Evolutionary conservation across 2,888 invertebrate species (phyloP).

Genomic region (Rosalia funebris): DNA sequence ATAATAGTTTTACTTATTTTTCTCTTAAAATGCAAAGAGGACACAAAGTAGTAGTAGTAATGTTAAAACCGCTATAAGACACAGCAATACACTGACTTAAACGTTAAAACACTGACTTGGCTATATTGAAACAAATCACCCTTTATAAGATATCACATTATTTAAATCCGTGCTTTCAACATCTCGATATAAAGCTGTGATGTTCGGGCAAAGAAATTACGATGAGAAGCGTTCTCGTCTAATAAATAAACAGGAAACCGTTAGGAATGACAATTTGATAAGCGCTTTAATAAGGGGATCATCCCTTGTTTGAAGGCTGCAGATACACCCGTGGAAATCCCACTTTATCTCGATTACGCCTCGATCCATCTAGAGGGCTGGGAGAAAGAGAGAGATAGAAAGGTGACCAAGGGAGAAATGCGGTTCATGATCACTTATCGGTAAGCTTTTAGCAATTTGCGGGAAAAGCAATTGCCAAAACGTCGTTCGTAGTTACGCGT

Average conservation of each 20-base stretch:
- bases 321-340: slow-evolving; percentile 21
- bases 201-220: neutral
- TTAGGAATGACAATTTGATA: slow-evolving; percentile 22
- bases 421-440: slow-evolving; percentile 17
- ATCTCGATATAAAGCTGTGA: neutral
- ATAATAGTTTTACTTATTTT: too few species aligned
- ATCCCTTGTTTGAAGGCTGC: slow-evolving; percentile 18
- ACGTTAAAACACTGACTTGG: too few species aligned
- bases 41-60: too few species aligned
- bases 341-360: slow-evolving; percentile 33
- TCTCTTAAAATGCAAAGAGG: too few species aligned
- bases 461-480: slow-evolving; percentile 26
- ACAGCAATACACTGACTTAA: too few species aligned
- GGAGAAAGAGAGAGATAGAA: neutral
- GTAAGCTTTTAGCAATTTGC: slow-evolving; percentile 25
- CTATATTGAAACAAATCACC: too few species aligned
- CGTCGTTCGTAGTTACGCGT: slow-evolving; percentile 37
- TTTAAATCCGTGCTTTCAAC: too few species aligned
- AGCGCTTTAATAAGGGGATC: slow-evolving; percentile 25
- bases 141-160: too few species aligned
- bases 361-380: slow-evolving; percentile 13
- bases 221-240: neutral
- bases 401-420: neutral
- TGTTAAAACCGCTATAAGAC: too few species aligned
- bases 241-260: slow-evolving; percentile 21